Conservation (phyloP, 1,140 invertebrate genomes). For the Drosophila mauritiana region DNA sequence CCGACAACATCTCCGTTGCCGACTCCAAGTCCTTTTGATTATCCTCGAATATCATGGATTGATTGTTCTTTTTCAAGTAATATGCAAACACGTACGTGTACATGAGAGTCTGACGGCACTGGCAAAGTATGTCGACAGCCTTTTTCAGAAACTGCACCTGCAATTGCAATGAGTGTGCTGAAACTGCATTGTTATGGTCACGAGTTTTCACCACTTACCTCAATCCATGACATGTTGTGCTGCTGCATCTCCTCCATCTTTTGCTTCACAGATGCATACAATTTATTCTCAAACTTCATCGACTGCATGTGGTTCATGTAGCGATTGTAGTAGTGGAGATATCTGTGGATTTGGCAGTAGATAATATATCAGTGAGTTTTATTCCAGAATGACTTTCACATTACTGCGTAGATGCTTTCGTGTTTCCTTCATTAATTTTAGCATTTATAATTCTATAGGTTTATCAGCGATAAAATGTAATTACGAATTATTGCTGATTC, state of each 20-base stretch:
- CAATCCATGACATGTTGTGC: slow-evolving; percentile 99
- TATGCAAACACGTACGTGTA: slow-evolving; percentile 99
- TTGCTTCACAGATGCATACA: slow-evolving; percentile 96
- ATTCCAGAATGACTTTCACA: neutral
- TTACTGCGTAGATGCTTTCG: neutral
- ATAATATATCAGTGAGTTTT: too few species aligned
- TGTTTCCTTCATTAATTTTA: neutral
- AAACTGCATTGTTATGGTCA: too few species aligned
- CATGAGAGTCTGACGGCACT: slow-evolving; percentile 99
- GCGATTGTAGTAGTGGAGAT: slow-evolving; percentile 99
- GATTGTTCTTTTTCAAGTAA: slow-evolving; percentile 98
- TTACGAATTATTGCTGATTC: slow-evolving; percentile 9
- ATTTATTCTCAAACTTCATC: slow-evolving; percentile 98
- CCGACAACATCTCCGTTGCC: slow-evolving; percentile 97
- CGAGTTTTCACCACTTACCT: slow-evolving; percentile 87
- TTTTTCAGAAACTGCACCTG: slow-evolving; percentile 98
- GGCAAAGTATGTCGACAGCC: slow-evolving; percentile 98
- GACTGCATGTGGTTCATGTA: slow-evolving; percentile 99
- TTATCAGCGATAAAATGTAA: slow-evolving; percentile 1
- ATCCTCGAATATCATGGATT: slow-evolving; percentile 99
- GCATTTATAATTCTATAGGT: neutral
- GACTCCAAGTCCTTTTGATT: slow-evolving; percentile 99
- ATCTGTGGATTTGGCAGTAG: slow-evolving; percentile 87
- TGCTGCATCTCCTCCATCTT: slow-evolving; percentile 99
- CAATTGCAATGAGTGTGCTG: neutral